Conservation (phyloP, 2,888 invertebrate genomes). For the Eucera pruinosa region DNA sequence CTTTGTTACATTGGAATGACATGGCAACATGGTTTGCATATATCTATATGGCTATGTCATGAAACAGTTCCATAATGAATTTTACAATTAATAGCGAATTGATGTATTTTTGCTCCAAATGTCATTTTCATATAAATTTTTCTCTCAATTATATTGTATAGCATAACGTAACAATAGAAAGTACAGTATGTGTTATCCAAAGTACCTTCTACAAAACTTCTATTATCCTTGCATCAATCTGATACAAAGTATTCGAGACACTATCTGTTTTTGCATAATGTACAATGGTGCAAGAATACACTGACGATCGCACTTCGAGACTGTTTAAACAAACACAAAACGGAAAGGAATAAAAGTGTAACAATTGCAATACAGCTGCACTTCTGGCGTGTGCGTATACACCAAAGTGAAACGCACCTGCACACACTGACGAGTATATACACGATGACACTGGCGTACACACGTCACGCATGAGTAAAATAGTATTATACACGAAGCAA, state of each 20-base stretch:
- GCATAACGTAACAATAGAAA: neutral
- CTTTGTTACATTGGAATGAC: neutral
- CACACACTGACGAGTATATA: slow-evolving; percentile 33
- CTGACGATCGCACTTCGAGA: slow-evolving; percentile 36
- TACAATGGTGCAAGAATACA: slow-evolving; percentile 49
- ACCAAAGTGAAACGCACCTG: slow-evolving; percentile 29
- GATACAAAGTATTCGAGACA: slow-evolving; percentile 1
- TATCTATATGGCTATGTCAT: neutral
- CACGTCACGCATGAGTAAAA: slow-evolving; percentile 20
- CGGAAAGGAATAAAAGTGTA: neutral
- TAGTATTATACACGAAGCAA: slow-evolving; percentile 24
- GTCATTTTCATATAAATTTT: too few species aligned
- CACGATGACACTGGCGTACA: slow-evolving; percentile 32
- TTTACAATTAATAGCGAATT: neutral
- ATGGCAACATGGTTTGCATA: too few species aligned
- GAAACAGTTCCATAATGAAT: neutral
- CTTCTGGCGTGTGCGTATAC: slow-evolving; percentile 49
- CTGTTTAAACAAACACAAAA: slow-evolving; percentile 5
- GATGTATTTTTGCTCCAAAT: slow-evolving; percentile 8
- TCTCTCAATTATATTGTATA: neutral
- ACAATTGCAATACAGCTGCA: slow-evolving; percentile 51
- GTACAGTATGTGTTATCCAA: neutral
- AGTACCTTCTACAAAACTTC: neutral
- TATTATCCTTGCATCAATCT: slow-evolving; percentile 45
- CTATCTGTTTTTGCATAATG: slow-evolving; percentile 21